These are phyloP conservation scores for Stratiolaelaps scimitus DNA, from an alignment of 1,140 invertebrate genomes.

Conservation along the genomic window DNA sequence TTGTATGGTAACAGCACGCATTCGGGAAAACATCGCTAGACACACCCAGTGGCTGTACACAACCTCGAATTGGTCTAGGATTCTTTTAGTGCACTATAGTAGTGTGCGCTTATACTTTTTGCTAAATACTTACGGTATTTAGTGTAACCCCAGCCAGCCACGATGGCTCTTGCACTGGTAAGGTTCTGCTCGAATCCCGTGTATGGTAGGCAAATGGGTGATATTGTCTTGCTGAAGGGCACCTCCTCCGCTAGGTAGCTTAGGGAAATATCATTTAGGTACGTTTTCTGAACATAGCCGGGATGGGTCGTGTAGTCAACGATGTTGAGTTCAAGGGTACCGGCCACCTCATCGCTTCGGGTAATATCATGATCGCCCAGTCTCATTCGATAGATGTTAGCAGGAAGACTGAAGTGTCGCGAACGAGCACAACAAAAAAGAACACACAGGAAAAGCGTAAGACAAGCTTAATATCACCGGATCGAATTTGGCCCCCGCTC, in stretches of 20 bases:
- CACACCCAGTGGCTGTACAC: no score
- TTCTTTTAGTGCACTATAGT: slow-evolving; percentile 29
- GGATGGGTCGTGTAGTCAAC: slow-evolving; percentile 12
- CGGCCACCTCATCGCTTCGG: neutral
- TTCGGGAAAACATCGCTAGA: no score
- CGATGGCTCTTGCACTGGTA: slow-evolving; percentile 47
- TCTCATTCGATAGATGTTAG: slow-evolving; percentile 15
- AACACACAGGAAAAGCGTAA: no score
- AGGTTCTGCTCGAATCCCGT: slow-evolving; percentile 43
- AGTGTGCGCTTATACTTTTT: neutral
- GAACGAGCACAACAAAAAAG: no score
- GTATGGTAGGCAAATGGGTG: slow-evolving; percentile 61
- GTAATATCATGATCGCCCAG: slow-evolving; percentile 4
- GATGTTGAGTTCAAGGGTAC: neutral
- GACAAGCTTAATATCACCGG: no score
- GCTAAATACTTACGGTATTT: slow-evolving; percentile 34
- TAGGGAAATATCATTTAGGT: slow-evolving; percentile 13
- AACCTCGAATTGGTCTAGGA: slow-evolving; percentile 30
- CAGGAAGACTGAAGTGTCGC: slow-evolving; percentile 16
- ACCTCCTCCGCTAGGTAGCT: slow-evolving; percentile 39
- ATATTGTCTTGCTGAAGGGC: slow-evolving; percentile 49
- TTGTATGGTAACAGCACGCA: no score
- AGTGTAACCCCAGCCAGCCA: slow-evolving; percentile 62
- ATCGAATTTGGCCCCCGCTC: no score
- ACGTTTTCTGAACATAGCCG: slow-evolving; percentile 14